These are phyloP conservation scores for Anastrepha ludens DNA, from an alignment of 1,140 invertebrate genomes.

Conservation along the genomic window DNA sequence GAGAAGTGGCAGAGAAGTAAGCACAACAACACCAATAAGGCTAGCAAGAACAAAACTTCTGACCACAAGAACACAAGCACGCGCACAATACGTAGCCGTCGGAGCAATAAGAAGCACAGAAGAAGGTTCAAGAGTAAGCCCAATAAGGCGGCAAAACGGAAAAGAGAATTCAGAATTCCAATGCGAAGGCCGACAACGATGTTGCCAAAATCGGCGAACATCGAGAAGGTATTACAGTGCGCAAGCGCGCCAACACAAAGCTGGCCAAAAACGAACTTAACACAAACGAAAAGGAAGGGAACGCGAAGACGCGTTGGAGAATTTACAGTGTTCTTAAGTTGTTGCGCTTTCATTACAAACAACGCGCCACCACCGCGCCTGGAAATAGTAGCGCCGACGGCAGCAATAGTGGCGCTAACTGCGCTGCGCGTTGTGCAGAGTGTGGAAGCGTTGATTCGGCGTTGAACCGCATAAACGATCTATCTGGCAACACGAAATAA, in stretches of 20 bases:
- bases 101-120: neutral
- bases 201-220: constrained; percentile 38
- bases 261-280: neutral
- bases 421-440: neutral
- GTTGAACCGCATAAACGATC: neutral
- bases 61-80: neutral
- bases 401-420: neutral
- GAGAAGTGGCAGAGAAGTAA: neutral
- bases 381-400: neutral
- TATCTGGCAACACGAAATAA: neutral
- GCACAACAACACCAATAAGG: too few species aligned
- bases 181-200: neutral
- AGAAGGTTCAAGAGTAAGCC: neutral
- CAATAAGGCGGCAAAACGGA: neutral
- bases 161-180: constrained; percentile 15
- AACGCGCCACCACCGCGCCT: neutral
- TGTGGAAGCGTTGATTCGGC: neutral
- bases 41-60: too few species aligned
- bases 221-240: constrained; percentile 3
- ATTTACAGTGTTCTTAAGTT: constrained; percentile 19
- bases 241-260: neutral
- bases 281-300: neutral
- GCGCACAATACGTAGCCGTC: neutral
- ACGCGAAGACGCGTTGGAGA: constrained; percentile 21
- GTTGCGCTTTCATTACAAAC: constrained; percentile 27